Evolutionary conservation across 2,113 vertebrate genomes (phyloP).

Genomic region (Bungarus multicinctus): DNA sequence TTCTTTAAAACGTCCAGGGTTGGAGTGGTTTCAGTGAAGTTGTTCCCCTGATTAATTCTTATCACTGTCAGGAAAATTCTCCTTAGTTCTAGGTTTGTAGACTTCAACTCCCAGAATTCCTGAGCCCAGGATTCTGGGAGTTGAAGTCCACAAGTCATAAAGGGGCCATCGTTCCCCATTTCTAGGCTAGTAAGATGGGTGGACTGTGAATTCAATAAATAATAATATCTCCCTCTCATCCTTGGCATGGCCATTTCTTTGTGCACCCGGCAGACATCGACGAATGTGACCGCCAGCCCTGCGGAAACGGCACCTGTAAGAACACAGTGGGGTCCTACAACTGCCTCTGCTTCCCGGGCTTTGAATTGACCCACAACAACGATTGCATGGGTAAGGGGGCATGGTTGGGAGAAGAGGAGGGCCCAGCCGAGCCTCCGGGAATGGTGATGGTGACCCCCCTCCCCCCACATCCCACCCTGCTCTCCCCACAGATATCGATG

Average conservation of each 20-base stretch:
- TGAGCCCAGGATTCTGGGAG: too few relatives aligned
- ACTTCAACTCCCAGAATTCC: too few relatives aligned
- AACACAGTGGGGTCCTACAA: slow-evolving; percentile 92
- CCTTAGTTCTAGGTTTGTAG: too few relatives aligned
- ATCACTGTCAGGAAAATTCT: too few relatives aligned
- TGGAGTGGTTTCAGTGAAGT: too few relatives aligned
- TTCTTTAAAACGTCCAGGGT: too few relatives aligned
- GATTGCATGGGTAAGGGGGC: slow-evolving; percentile 84
- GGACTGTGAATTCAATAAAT: too few relatives aligned
- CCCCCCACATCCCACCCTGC: neutral
- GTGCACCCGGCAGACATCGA: slow-evolving; percentile 75
- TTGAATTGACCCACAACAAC: slow-evolving; percentile 85
- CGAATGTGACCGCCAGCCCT: slow-evolving; percentile 88
- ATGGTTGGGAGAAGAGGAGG: fast-evolving
- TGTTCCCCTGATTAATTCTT: too few relatives aligned
- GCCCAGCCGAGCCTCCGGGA: neutral
- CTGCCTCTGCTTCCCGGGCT: slow-evolving; percentile 92
- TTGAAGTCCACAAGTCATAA: too few relatives aligned
- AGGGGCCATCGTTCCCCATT: too few relatives aligned
- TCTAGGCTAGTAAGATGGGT: too few relatives aligned
- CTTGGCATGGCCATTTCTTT: neutral
- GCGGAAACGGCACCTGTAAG: slow-evolving; percentile 90
- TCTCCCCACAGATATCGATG: slow-evolving; percentile 79
- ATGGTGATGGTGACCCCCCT: neutral
- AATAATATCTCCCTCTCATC: neutral